phyloP scores from a whole-genome alignment of 2,888 invertebrate genomes.

The Phrixothrix hirtus region DNA sequence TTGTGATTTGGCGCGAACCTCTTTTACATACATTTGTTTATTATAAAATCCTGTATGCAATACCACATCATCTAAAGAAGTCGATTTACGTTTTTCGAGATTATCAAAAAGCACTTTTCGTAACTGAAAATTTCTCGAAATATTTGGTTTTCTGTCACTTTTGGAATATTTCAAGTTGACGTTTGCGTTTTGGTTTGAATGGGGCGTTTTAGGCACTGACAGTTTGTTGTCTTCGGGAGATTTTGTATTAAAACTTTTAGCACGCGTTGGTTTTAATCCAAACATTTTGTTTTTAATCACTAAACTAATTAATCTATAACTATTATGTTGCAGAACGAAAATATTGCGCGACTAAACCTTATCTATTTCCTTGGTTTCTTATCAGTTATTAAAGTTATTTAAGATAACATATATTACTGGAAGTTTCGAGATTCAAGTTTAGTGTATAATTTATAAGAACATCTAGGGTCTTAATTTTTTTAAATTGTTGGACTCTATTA shows the following conservation, averaged over 20 bases:
- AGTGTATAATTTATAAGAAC: no score
- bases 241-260: constrained; percentile 22
- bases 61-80: background rate
- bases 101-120: background rate
- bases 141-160: background rate
- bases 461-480: no score
- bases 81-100: background rate
- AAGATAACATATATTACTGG: no score
- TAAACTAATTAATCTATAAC: background rate
- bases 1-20: no score
- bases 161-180: constrained; percentile 6
- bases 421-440: no score
- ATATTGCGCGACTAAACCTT: constrained; percentile 4
- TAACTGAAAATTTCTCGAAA: background rate
- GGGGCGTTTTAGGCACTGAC: constrained; percentile 12
- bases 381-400: constrained; percentile 8
- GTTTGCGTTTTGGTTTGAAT: constrained; percentile 7
- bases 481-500: no score
- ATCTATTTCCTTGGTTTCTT: constrained; percentile 6
- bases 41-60: background rate
- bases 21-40: background rate
- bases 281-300: constrained; percentile 12
- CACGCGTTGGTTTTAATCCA: constrained; percentile 17
- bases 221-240: constrained; percentile 1
- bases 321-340: no score